Base-by-base conservation (phyloP, 2,113 vertebrate species). In the Serilophus lunatus region DNA sequence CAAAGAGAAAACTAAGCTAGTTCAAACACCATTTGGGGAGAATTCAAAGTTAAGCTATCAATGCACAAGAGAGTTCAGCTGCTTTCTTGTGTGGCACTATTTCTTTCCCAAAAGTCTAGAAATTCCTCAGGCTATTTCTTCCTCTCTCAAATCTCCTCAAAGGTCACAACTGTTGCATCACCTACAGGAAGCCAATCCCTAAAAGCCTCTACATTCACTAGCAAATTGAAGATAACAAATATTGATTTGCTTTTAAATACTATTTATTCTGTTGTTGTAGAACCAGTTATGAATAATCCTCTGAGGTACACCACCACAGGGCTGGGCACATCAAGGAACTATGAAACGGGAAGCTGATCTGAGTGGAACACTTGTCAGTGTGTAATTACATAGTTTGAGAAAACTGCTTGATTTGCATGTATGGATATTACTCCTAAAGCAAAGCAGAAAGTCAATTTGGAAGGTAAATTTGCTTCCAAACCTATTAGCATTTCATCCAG, bases 181-280 rank as follows among this genome's bases (percentile, higher is more conserved):
- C 45, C 63, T 88, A 40, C 71, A 85, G 88, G 71, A 95, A 95
- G 85, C 75, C 17, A 10, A 84, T 60, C 61, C 60, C 53, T 75
- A 79, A 82, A 54, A 94, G 75, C 31, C 38, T 85, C 66, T 45
- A 69, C 4, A 6, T 72, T 86, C 70, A 79, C 35, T 50, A 91
- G 63, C 35, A 66, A 85, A 77, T 13, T 82, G 4, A 59, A 95
- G 75, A 96, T 51, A 74, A 71, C 90, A 85, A 92, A 75, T 91
- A 91, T 51, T 90, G 87, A 94, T 93, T 94, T 94, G 78, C 81
- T 72, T 82, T 90, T 84, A 95, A 95, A 93, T 87, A 89, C 35
- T 90, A 50, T 83, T 94, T 93, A 88, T 90, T 88, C 71, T 86
- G 54, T 74, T 94, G 66, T 85, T 89, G 95, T 70, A 82, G 75